Evolutionary conservation across 2,888 invertebrate species (phyloP).

Genomic region (Anorthoa munda): DNA sequence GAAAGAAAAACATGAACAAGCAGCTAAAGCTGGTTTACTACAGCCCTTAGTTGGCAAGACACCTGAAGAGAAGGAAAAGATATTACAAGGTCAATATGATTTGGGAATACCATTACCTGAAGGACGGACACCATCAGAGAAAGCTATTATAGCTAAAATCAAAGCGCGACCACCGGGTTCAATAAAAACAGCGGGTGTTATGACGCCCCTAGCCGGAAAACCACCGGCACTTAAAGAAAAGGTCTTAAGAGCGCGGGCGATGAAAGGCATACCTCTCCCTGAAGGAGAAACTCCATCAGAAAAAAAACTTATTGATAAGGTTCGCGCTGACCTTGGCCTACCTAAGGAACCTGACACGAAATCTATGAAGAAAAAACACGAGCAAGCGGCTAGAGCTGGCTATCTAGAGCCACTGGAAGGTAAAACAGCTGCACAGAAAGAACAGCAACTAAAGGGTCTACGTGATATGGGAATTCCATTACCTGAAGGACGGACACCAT

Average conservation of each 20-base stretch:
- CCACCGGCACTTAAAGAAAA: constrained; percentile 22
- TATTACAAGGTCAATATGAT: background rate
- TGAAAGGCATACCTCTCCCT: constrained; percentile 44
- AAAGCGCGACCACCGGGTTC: background rate
- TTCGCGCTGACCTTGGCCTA: constrained; percentile 60
- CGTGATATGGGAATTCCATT: constrained; percentile 63
- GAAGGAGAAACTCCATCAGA: constrained; percentile 63
- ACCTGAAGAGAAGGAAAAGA: background rate
- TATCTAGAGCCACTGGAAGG: constrained; percentile 63
- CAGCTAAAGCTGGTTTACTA: background rate
- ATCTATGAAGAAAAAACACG: constrained; percentile 40
- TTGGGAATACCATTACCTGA: constrained; percentile 8
- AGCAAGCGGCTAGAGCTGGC: constrained; percentile 62
- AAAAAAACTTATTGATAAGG: constrained; percentile 52
- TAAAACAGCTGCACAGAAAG: constrained; percentile 63
- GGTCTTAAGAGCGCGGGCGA: constrained; percentile 29
- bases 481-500: constrained; percentile 69
- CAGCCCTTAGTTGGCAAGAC: background rate
- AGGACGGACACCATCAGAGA: constrained; percentile 4
- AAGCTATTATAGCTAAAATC: constrained; percentile 21
- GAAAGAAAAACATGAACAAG: background rate
- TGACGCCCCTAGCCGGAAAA: constrained; percentile 12
- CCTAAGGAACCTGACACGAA: constrained; percentile 56
- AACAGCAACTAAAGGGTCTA: constrained; percentile 60
- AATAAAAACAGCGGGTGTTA: background rate